Evolutionary conservation across 2,888 invertebrate species (phyloP).

Genomic region (Himalopsyche kuldschensis): DNA sequence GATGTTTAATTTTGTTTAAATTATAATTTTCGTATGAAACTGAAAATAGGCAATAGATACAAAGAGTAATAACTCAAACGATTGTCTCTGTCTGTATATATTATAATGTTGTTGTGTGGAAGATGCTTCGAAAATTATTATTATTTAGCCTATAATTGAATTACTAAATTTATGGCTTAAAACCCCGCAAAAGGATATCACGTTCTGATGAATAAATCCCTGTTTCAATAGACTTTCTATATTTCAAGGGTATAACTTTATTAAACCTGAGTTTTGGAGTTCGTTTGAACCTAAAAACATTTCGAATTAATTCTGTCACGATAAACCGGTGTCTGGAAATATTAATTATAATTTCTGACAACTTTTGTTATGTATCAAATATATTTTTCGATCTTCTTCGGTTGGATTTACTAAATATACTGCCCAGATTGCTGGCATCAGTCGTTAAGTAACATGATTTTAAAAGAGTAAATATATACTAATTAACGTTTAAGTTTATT

Average conservation of each 20-base stretch:
- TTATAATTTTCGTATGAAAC: no score
- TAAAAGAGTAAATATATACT: no score
- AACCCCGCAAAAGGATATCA: background rate
- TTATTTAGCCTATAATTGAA: background rate
- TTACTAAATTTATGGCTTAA: background rate
- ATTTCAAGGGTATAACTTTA: background rate
- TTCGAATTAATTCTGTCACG: background rate
- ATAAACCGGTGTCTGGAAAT: background rate
- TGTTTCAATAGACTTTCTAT: background rate
- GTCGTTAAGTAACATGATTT: no score
- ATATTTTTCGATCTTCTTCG: background rate
- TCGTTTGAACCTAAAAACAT: background rate
- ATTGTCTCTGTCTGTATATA: background rate
- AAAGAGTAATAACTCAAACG: background rate
- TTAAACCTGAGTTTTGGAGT: background rate
- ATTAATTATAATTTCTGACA: background rate
- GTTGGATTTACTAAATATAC: no score
- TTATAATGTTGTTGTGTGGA: background rate
- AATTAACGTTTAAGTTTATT: no score
- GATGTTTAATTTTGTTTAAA: no score
- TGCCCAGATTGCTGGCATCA: no score
- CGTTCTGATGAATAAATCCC: background rate
- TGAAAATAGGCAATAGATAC: background rate
- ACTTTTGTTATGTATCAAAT: background rate
- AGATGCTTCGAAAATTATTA: background rate